Evolutionary conservation across 1,140 invertebrate species (phyloP), one percentile per base, ranked within the genome.

Genomic region (Bathynomus jamesi): DNA sequence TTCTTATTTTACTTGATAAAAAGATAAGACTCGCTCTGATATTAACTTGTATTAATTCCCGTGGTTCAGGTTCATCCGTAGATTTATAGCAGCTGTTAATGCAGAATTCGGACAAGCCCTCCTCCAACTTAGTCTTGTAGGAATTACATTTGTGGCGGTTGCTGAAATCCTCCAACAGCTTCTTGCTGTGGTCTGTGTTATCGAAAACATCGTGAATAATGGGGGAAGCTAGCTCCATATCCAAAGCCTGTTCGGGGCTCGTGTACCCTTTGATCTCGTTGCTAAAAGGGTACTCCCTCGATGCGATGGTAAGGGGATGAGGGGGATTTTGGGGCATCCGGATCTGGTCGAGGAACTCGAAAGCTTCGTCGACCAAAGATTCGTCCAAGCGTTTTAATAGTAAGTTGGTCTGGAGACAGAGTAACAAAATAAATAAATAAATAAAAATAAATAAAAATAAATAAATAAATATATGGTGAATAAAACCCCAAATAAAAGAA

Each of bases 1-100:
- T 17, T 5, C 21, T 76, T 32, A 82, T 76, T 81, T 92, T 92
- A 70, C 89, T 90, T 2, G 90, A 89, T 73, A 94, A 82, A 81
- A 91, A 93, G 86, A 94, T 92, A 0, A 94, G 88, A 78, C 91
- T 91, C 0, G 92, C 92, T 82, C 95, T 92, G 29, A 94, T 92
- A 79, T 96, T 96, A 17, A 95, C 80, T 77, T 93, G 89, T 0
- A 91, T 94, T 60, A 95, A 84, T 81, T 95, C 93, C 87, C 91
- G 91, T 0, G 92, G 92, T 80, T 95, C 92, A 0, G 90, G 90
- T 79, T 93, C 91, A 78, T 92, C 90, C 0, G 89, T 90, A 0
- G 90, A 89, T 72, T 90, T 88, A 79, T 91, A 92, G 80, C 91
- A 91, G 82, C 91, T 91, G 0, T 89, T 89, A 25, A 89, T 90